Conservation (phyloP, 2,113 vertebrate genomes). For the Otus sunia region DNA sequence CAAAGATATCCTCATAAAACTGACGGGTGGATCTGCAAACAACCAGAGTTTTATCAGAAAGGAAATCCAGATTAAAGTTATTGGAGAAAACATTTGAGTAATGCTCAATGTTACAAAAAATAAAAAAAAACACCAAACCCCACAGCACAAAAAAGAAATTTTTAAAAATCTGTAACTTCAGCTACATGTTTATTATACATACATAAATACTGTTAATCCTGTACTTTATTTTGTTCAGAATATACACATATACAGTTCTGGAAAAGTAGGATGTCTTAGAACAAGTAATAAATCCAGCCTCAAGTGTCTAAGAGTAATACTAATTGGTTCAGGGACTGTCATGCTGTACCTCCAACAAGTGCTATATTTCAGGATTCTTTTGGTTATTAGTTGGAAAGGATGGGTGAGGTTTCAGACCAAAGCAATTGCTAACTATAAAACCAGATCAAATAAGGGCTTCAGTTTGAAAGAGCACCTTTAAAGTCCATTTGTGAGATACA, state of each 20-base stretch:
- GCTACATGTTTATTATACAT: neutral
- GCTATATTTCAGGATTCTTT: slow-evolving; percentile 46
- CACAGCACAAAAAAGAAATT: neutral
- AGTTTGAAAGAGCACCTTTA: slow-evolving; percentile 59
- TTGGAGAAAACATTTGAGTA: slow-evolving; percentile 42
- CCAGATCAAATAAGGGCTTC: slow-evolving; percentile 69
- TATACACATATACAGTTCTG: neutral
- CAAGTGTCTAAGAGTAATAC: neutral
- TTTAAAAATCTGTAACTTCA: neutral
- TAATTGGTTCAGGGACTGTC: slow-evolving; percentile 11
- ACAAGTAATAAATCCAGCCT: slow-evolving; percentile 24
- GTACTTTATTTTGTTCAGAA: neutral
- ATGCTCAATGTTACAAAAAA: neutral
- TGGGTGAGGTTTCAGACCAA: slow-evolving; percentile 64
- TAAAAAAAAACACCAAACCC: neutral
- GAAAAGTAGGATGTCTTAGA: neutral
- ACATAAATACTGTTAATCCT: neutral
- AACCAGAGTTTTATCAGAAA: slow-evolving; percentile 67
- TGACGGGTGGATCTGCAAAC: slow-evolving; percentile 71
- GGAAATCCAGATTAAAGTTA: slow-evolving; percentile 68
- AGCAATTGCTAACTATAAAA: slow-evolving; percentile 66
- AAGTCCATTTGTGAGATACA: slow-evolving; percentile 63
- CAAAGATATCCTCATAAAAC: slow-evolving; percentile 73
- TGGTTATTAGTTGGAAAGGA: slow-evolving; percentile 67
- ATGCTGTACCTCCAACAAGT: slow-evolving; percentile 25